Conservation (phyloP, 2,113 vertebrate genomes). For the Austrofundulus limnaeus region DNA sequence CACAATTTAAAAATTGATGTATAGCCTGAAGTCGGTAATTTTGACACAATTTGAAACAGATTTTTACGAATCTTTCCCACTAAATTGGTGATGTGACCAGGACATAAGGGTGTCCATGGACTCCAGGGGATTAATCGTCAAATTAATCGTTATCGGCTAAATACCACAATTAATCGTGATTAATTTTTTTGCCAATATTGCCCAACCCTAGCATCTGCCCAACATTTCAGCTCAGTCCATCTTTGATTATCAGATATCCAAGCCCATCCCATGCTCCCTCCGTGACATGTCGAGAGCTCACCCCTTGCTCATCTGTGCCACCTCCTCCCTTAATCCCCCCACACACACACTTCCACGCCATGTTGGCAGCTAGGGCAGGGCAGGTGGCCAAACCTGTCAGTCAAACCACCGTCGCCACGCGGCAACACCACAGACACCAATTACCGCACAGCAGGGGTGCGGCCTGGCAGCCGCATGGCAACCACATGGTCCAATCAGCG, state of each 20-base stretch:
- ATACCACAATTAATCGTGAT: too few relatives aligned
- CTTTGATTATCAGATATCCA: slow-evolving; percentile 48
- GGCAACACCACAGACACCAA: slow-evolving; percentile 77
- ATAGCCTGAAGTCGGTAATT: too few relatives aligned
- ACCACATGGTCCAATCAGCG: slow-evolving; percentile 79
- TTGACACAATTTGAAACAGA: too few relatives aligned
- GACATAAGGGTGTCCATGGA: too few relatives aligned
- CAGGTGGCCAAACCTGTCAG: slow-evolving; percentile 80
- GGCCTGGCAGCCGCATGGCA: slow-evolving; percentile 79
- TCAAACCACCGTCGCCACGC: slow-evolving; percentile 71
- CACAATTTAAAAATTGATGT: too few relatives aligned
- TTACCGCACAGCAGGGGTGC: slow-evolving; percentile 79
- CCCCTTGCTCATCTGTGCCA: slow-evolving; percentile 54
- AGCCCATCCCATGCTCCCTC: slow-evolving; percentile 6
- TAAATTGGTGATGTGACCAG: too few relatives aligned
- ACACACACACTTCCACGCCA: slow-evolving; percentile 54
- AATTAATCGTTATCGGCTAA: too few relatives aligned
- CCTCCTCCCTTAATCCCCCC: slow-evolving; percentile 29
- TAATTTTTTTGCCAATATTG: too few relatives aligned
- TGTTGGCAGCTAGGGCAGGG: slow-evolving; percentile 76
- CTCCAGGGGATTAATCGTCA: too few relatives aligned
- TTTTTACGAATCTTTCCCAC: too few relatives aligned
- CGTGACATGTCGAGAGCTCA: slow-evolving; percentile 49
- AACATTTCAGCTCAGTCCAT: slow-evolving; percentile 44
- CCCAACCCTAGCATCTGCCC: too few relatives aligned